phyloP scores from a whole-genome alignment of 2,113 vertebrate genomes.

The Xenopus tropicalis region DNA sequence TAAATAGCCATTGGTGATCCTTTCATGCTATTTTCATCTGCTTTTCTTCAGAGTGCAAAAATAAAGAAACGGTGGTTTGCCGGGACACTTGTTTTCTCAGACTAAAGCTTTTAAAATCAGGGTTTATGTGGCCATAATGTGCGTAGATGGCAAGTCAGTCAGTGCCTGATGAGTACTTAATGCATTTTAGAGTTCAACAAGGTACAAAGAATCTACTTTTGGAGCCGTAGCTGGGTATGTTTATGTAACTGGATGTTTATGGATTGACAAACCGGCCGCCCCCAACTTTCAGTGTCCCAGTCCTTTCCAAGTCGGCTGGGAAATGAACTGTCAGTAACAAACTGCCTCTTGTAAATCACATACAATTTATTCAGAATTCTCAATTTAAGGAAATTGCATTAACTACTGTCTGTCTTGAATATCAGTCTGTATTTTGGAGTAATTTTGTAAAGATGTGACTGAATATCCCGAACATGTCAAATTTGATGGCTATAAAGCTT shows the following conservation, averaged over 20 bases:
- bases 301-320: slow-evolving; percentile 25
- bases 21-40: no score
- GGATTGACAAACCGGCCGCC: not conserved
- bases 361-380: slow-evolving; percentile 40
- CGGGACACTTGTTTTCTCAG: no score
- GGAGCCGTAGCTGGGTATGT: not conserved
- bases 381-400: slow-evolving; percentile 34
- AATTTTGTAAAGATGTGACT: slow-evolving; percentile 7
- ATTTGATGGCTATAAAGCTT: slow-evolving; percentile 24
- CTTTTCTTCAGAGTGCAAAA: no score
- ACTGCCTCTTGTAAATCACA: slow-evolving; percentile 31
- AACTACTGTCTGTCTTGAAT: slow-evolving; percentile 37
- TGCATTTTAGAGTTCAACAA: not conserved
- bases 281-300: slow-evolving; percentile 6
- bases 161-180: not conserved
- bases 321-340: slow-evolving; percentile 35
- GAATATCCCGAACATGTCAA: slow-evolving; percentile 6
- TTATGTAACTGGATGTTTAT: no score
- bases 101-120: no score
- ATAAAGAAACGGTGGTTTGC: no score
- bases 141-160: no score
- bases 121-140: no score
- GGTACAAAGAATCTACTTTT: not conserved
- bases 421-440: slow-evolving; percentile 7
- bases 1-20: no score